Evolutionary conservation across 2,797 vertebrate species (phyloP).

Genomic region (Lepus oiostolus): DNA sequence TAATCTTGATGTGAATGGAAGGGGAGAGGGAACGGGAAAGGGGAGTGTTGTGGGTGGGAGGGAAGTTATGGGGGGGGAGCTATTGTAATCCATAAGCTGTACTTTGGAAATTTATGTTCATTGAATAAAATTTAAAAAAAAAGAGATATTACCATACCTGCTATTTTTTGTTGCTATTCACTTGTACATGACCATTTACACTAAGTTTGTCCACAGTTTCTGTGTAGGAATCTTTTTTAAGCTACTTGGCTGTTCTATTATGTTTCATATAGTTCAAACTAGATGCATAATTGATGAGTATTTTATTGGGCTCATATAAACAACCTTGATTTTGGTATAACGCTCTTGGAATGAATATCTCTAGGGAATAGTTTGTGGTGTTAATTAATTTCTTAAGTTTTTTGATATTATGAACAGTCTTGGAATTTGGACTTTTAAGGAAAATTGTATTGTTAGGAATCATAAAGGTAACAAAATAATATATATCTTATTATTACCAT

Average conservation of each 20-base stretch:
- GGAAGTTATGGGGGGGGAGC: no score
- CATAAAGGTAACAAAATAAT: neutral
- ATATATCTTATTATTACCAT: neutral
- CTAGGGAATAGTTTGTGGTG: neutral
- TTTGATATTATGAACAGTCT: neutral
- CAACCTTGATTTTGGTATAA: neutral
- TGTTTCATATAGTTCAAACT: constrained; percentile 44
- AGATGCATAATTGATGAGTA: constrained; percentile 11
- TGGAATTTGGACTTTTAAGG: constrained; percentile 23
- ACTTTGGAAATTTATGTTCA: no score
- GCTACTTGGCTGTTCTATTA: neutral
- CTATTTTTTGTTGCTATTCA: constrained; percentile 8
- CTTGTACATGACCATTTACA: constrained; percentile 51
- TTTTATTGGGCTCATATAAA: constrained; percentile 24
- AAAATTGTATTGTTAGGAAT: constrained; percentile 61
- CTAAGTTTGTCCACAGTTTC: neutral
- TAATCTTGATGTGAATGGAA: no score
- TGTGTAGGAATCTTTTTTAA: constrained; percentile 32
- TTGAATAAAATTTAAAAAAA: no score
- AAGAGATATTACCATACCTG: constrained; percentile 16
- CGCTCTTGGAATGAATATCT: neutral
- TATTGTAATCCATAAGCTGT: no score
- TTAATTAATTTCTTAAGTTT: neutral
- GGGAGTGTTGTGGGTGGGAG: no score
- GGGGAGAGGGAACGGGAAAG: no score